Evolutionary conservation across 1,140 invertebrate genomes (phyloP).

Genomic region (Hetaerina americana): DNA sequence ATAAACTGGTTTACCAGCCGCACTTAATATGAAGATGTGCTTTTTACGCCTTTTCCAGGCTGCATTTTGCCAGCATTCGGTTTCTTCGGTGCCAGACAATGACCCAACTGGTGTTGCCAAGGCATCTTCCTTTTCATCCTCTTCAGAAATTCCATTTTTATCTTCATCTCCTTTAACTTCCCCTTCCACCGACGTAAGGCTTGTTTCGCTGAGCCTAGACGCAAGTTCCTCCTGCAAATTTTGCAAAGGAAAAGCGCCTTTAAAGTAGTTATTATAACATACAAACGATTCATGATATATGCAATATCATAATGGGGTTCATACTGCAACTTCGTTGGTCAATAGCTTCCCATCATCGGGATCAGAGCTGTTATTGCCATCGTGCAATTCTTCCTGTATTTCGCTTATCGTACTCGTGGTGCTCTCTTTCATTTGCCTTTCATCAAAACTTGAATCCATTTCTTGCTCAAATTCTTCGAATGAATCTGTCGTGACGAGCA

Average conservation of each 20-base stretch:
- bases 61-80: constrained; percentile 42
- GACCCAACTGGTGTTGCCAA: constrained; percentile 6
- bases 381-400: constrained; percentile 37
- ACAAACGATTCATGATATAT: background rate
- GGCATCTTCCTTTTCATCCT: constrained; percentile 1
- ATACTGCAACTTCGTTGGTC: background rate
- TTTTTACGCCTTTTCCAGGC: constrained; percentile 72
- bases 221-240: constrained; percentile 26
- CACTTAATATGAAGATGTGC: constrained; percentile 88
- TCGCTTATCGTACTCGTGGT: constrained; percentile 37
- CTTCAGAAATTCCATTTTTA: background rate
- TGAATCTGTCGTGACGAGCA: constrained; percentile 51
- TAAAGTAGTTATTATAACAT: too few relatives aligned
- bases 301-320: background rate
- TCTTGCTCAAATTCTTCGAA: constrained; percentile 54
- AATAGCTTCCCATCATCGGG: background rate
- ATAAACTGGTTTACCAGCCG: constrained; percentile 92
- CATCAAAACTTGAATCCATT: constrained; percentile 45
- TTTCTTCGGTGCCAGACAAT: constrained; percentile 17
- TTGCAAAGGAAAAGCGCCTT: background rate
- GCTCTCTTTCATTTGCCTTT: constrained; percentile 30
- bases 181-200: constrained; percentile 11
- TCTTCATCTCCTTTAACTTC: background rate
- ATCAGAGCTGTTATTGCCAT: constrained; percentile 18
- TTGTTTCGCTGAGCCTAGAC: constrained; percentile 24